Percentiles rank a stretch among this genome's conserved stretches.
These are phyloP conservation scores for Dasypogon diadema DNA, from an alignment of 2,888 invertebrate species.

Conservation along the genomic window DNA sequence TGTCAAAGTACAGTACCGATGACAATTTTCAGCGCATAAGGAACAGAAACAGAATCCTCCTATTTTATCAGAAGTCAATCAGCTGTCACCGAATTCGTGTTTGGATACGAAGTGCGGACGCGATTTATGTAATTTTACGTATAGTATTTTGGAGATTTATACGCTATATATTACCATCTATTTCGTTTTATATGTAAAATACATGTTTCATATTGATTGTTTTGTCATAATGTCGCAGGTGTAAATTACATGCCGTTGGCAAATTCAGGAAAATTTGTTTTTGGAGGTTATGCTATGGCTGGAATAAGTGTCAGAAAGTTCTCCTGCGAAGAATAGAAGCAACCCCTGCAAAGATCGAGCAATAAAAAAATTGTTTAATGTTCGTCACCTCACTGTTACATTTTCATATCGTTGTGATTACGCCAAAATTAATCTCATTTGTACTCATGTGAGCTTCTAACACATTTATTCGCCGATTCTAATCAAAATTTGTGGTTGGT, in stretches of 20 bases:
- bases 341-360: slow-evolving; percentile 41
- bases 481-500: slow-evolving; percentile 26
- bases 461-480: neutral
- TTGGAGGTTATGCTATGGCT: slow-evolving; percentile 30
- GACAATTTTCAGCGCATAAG: too few species aligned
- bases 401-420: slow-evolving; percentile 17
- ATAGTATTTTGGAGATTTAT: slow-evolving; percentile 9
- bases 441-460: slow-evolving; percentile 35
- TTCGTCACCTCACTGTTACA: neutral
- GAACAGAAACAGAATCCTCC: too few species aligned
- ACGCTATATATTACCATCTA: slow-evolving; percentile 3
- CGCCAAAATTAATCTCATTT: slow-evolving; percentile 26
- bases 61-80: too few species aligned
- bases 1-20: too few species aligned
- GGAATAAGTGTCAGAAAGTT: slow-evolving; percentile 36
- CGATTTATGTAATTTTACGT: slow-evolving; percentile 38
- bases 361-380: slow-evolving; percentile 31
- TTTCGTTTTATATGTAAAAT: neutral
- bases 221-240: neutral
- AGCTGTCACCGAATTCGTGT: slow-evolving; percentile 16
- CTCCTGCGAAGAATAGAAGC: slow-evolving; percentile 47
- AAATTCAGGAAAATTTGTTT: neutral
- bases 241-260: neutral
- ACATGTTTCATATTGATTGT: neutral
- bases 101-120: slow-evolving; percentile 22